These are phyloP conservation scores for Philopotamus ludificatus DNA, from an alignment of 1,140 invertebrate genomes.

Conservation along the genomic window DNA sequence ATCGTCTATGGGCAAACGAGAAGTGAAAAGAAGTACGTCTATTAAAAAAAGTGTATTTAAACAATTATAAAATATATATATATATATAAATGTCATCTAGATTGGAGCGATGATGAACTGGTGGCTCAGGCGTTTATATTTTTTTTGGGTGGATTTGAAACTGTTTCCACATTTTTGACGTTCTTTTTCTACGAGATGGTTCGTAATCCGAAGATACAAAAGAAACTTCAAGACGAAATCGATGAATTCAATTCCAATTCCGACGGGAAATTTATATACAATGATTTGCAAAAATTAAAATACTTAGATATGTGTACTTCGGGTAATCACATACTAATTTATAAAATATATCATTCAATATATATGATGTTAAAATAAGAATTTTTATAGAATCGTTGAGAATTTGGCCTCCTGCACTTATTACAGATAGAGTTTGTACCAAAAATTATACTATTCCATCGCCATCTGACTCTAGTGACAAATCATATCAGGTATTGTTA, in stretches of 20 bases:
- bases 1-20: constrained; percentile 35
- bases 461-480: not conserved
- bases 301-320: constrained; percentile 44
- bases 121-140: constrained; percentile 59
- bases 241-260: constrained; percentile 39
- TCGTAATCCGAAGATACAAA: constrained; percentile 58
- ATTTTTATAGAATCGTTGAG: constrained; percentile 56
- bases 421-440: constrained; percentile 53
- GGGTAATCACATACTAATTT: too few relatives aligned
- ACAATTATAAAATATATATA: constrained; percentile 3
- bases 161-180: constrained; percentile 58
- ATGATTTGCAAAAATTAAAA: constrained; percentile 42
- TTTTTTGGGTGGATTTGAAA: constrained; percentile 63
- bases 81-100: constrained; percentile 11
- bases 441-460: constrained; percentile 50
- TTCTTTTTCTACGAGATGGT: constrained; percentile 59
- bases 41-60: too few relatives aligned
- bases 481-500: not conserved
- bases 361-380: not conserved
- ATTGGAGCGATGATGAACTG: constrained; percentile 42
- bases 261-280: constrained; percentile 37
- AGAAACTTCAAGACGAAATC: constrained; percentile 59
- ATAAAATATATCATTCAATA: not conserved
- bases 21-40: constrained; percentile 21
- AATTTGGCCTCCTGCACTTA: constrained; percentile 55